A percentile compares a stretch with the other conserved stretches of the same genome.
phyloP scores from a whole-genome alignment of 2,888 invertebrate species.

The Blastobasis adustella region DNA sequence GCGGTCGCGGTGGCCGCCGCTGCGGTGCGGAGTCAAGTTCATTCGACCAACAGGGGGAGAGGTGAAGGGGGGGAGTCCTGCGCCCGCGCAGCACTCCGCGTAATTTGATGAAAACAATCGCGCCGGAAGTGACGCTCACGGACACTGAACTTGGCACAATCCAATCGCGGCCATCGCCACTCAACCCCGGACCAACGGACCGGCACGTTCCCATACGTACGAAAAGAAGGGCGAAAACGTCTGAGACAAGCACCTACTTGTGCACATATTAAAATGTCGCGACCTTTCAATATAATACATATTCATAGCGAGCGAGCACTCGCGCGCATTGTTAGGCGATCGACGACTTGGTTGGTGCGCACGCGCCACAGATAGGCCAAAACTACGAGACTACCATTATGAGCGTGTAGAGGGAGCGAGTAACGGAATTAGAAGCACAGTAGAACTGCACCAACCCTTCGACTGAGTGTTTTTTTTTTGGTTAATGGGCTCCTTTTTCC shows the following conservation, averaged over 20 bases:
- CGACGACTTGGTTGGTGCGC: too few relatives aligned
- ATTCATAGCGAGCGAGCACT: not conserved
- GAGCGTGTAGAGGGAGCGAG: not conserved
- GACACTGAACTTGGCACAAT: not conserved
- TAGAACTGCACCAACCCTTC: too few relatives aligned
- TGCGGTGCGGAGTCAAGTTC: not conserved
- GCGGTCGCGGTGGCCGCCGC: not conserved
- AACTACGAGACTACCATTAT: not conserved
- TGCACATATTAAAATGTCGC: not conserved
- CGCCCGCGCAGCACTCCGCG: too few relatives aligned
- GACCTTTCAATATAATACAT: not conserved
- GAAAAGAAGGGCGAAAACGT: not conserved
- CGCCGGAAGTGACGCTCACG: not conserved
- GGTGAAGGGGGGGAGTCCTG: not conserved
- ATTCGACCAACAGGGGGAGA: not conserved
- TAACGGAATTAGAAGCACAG: too few relatives aligned
- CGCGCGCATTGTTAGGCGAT: too few relatives aligned
- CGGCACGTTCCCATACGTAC: not conserved
- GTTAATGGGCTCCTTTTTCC: too few relatives aligned
- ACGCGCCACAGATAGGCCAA: too few relatives aligned
- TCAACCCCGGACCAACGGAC: not conserved
- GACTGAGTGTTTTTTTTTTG: too few relatives aligned
- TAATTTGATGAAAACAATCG: too few relatives aligned
- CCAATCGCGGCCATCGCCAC: not conserved
- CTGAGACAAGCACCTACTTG: not conserved